Conservation (phyloP, 2,113 vertebrate species). For the Dipodomys spectabilis region DNA sequence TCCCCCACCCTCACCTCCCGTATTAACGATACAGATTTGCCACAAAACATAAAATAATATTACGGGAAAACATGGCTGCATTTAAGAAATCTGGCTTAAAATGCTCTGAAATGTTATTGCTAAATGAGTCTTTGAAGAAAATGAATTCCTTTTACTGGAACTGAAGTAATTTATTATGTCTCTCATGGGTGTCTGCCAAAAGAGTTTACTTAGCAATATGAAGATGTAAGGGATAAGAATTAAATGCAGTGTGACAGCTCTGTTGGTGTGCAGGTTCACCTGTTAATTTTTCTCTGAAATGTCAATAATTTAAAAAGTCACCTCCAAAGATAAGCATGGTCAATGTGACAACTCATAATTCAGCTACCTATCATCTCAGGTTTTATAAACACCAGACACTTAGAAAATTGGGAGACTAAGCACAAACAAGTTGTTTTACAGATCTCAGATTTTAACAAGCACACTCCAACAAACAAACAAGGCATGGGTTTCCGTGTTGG, state of each 20-base stretch:
- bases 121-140: conserved; percentile 87
- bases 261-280: conserved; percentile 69
- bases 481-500: background rate
- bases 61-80: conserved; percentile 80
- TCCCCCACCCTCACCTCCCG: background rate
- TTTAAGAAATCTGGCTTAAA: conserved; percentile 85
- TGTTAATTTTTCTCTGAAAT: conserved; percentile 52
- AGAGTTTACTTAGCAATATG: conserved; percentile 82
- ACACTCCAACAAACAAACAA: conserved; percentile 47
- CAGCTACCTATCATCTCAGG: too few relatives aligned
- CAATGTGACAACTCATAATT: background rate
- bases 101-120: conserved; percentile 84
- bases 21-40: conserved; percentile 78
- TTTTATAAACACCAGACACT: background rate
- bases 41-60: conserved; percentile 82
- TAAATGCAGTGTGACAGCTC: conserved; percentile 78
- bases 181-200: conserved; percentile 85
- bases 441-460: conserved; percentile 73
- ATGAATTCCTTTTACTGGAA: conserved; percentile 85
- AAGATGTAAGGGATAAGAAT: conserved; percentile 82
- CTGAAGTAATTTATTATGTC: conserved; percentile 86
- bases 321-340: conserved; percentile 39
- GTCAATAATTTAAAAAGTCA: conserved; percentile 30
- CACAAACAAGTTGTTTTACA: conserved; percentile 45
- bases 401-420: background rate